Conservation (phyloP, 2,113 vertebrate species). For the Phalacrocorax aristotelis region DNA sequence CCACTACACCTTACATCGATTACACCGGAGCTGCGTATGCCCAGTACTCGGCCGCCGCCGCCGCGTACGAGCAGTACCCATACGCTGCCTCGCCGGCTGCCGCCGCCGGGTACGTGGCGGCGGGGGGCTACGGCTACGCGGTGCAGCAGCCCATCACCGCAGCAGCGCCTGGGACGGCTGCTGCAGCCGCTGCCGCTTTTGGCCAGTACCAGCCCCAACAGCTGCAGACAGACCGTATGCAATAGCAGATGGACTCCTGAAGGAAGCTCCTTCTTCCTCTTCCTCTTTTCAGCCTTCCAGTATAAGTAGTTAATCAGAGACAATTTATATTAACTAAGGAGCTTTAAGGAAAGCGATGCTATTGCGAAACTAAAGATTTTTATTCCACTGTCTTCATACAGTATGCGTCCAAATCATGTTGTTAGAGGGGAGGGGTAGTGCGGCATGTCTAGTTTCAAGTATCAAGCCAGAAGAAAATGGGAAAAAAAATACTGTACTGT, state of each 20-base stretch:
- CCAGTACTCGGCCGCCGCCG: constrained; percentile 86
- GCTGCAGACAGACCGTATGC: constrained; percentile 96
- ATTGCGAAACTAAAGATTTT: constrained; percentile 53
- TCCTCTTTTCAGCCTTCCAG: constrained; percentile 68
- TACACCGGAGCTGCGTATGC: constrained; percentile 95
- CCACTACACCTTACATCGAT: constrained; percentile 93
- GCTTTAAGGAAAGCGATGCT: constrained; percentile 73
- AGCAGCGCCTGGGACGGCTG: constrained; percentile 85
- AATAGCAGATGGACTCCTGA: constrained; percentile 81
- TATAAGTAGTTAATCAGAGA: constrained; percentile 66
- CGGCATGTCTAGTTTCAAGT: constrained; percentile 57
- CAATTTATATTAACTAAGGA: constrained; percentile 60
- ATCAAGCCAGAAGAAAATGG: constrained; percentile 62
- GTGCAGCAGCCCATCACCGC: constrained; percentile 91
- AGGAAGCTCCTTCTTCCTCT: constrained; percentile 54
- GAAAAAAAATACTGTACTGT: constrained; percentile 23
- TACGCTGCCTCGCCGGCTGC: constrained; percentile 91
- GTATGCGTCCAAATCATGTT: constrained; percentile 54
- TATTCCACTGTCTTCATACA: constrained; percentile 67
- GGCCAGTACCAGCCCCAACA: constrained; percentile 97
- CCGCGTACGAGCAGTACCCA: constrained; percentile 92
- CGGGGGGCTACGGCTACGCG: constrained; percentile 90
- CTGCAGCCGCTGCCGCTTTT: constrained; percentile 87
- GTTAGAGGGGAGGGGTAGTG: constrained; percentile 40
- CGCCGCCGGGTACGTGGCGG: constrained; percentile 85